Base-by-base conservation (phyloP, 2,113 vertebrate genomes). In the Arenaria interpres region DNA sequence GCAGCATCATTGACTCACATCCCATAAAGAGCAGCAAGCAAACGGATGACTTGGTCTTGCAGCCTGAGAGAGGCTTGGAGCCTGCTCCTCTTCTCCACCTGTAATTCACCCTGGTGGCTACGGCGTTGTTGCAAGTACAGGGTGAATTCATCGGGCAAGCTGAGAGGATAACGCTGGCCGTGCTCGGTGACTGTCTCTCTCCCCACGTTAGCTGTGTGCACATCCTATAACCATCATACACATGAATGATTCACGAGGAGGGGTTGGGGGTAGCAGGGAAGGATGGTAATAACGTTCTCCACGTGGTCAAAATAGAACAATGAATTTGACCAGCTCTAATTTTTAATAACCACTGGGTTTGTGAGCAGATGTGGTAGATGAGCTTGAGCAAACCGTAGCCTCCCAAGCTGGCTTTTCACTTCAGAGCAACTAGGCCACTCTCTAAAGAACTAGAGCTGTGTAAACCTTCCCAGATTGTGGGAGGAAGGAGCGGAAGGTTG, bases 361-460 rank as follows among this genome's bases (percentile, higher is more conserved):
- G 72, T 74, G 89, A 93, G 89, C 91, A 90, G 59, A n/a, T 93
- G 82, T 83, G 88, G 71, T 60, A 74, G 88, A 88, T 90, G 77
- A 82, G 69, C 88, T 89, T 72, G 71, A 90, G 85, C 85, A 88
- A 79, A 43, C 43, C 24, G 4, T 33, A 68, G 54, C 59, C 67
- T 96, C 75, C 88, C 63, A 67, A 46, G 92, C 75, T 91, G 88
- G 33, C 82, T 90, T 83, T 88, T 85, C 53, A 56, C 75, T 85
- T 82, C 69, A 75, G 66, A 88, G 78, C 90, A 89, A 20, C 25
- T 54, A 43, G 85, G 66, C 71, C 60, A 45, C 51, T 53, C 46
- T 53, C 76, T 51, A 80, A 81, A 87, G 57, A n/a, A 30, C 27
- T 14, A 24, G 48, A 80, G 48, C 82, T 69, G 19, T 25, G 48